Evolutionary conservation across 1,140 invertebrate genomes (phyloP), one percentile per base, ranked within the genome.

Genomic region (Drosophila lowei): DNA sequence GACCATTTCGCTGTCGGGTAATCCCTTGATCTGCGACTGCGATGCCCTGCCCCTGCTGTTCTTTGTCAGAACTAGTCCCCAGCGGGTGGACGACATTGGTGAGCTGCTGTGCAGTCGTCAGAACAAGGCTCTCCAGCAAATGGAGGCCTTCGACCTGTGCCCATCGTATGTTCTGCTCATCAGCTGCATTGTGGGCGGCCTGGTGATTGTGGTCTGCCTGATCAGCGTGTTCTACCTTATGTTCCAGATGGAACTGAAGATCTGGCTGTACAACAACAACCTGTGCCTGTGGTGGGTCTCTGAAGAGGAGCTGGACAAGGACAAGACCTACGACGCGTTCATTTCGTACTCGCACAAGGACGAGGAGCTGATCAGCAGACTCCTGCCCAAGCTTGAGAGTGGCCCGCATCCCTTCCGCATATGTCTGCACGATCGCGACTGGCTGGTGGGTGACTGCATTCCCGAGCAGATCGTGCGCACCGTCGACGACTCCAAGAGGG

Each of bases 311-410:
- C 74, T 96, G 1, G 96, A 97, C 74, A 94, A 94, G 63, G 94
- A 96, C 59, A 97, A 96, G 84, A 81, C 93, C 8, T 97, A 95
- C 88, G 97, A 98, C 83, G 96, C 96, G 0, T 98, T 98, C 89
- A 93, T 98, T 15, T 97, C 96, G 59, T 98, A 95, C 89, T 96
- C 96, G 1, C 95, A 96, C 79, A 93, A 94, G 75, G 97, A 98
- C 85, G 94, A 95, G 60, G 93, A 94, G 86, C 94, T 98, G 0
- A 91, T 94, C 0, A 92, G 93, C 2, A 92, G 94, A 54, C 84
- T 98, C n/a, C 92, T 96, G 30, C 92, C 94, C 1, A 92, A 93
- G 42, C 90, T 98, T n/a, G 95, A 96, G 86, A 86, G 74, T 7
- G 94, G 93, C 0, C 89, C 92, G 1, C 92, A 89, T 13, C 92